These are phyloP conservation scores for Desmophyllum pertusum DNA, from an alignment of 92 coral and sea anemone species.

Conservation along the genomic window DNA sequence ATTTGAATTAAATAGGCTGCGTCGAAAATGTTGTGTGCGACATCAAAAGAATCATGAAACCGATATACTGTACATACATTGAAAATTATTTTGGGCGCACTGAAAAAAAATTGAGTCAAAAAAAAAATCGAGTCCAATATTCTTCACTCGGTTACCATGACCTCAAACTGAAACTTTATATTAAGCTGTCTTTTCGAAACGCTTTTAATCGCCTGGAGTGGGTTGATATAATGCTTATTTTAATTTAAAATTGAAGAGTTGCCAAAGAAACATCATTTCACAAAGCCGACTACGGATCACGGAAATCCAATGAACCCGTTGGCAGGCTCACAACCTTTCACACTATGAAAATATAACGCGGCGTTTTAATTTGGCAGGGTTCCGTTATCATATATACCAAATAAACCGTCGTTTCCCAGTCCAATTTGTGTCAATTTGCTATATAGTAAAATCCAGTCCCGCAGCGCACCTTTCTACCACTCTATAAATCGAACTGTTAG, in stretches of 20 bases:
- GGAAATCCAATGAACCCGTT: not conserved
- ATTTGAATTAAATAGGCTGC: not conserved
- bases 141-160: not conserved
- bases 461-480: not conserved
- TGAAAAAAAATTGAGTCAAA: not conserved
- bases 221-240: not conserved
- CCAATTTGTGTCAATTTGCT: not conserved
- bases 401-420: not conserved
- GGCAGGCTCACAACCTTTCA: not conserved
- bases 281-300: not conserved
- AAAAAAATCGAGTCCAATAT: not conserved
- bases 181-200: not conserved
- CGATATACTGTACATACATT: no score
- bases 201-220: not conserved
- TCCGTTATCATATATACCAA: not conserved
- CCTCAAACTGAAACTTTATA: not conserved
- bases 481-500: not conserved
- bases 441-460: not conserved
- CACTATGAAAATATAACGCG: not conserved
- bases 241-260: not conserved
- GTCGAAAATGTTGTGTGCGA: not conserved
- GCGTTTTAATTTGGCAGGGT: constrained; percentile 9
- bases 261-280: not conserved
- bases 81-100: not conserved
- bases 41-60: not conserved